Percentiles rank a stretch among this genome's conserved stretches.
Evolutionary conservation across 1,140 invertebrate genomes (phyloP).

Genomic region (Bathynomus jamesi): DNA sequence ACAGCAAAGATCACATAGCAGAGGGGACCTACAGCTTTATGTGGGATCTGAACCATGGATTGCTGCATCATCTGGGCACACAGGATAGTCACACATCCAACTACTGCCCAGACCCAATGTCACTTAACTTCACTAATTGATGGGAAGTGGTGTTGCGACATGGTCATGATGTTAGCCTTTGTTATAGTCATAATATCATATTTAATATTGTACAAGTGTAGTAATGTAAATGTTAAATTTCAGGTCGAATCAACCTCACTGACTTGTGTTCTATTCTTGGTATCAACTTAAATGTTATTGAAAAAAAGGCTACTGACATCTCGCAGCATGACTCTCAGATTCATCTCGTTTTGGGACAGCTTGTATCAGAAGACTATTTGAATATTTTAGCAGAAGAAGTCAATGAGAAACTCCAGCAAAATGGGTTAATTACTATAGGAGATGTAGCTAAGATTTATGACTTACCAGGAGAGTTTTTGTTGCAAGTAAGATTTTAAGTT

Average conservation of each 20-base stretch:
- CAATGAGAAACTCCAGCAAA: conserved; percentile 76
- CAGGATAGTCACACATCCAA: too few species aligned
- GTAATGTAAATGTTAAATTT: too few species aligned
- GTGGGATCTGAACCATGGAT: too few species aligned
- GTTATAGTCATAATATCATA: too few species aligned
- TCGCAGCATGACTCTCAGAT: conserved; percentile 52
- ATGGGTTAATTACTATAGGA: conserved; percentile 73
- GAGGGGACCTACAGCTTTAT: too few species aligned
- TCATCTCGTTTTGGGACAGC: conserved; percentile 73
- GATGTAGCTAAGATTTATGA: conserved; percentile 84
- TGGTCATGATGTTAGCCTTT: too few species aligned
- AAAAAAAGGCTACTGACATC: conserved; percentile 10
- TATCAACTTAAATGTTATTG: conserved; percentile 19
- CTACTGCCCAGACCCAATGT: too few species aligned
- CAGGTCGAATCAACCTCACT: conserved; percentile 14
- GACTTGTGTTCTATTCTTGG: conserved; percentile 12
- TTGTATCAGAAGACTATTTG: conserved; percentile 75
- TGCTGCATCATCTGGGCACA: too few species aligned
- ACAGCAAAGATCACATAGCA: too few species aligned
- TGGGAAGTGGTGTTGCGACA: too few species aligned
- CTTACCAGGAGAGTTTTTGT: conserved; percentile 80
- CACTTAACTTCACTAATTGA: too few species aligned
- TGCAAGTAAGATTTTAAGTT: conserved; percentile 49
- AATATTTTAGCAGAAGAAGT: conserved; percentile 80
- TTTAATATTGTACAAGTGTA: too few species aligned